phyloP scores from a whole-genome alignment of 2,888 invertebrate species.

The Drosophila paramelanica region DNA sequence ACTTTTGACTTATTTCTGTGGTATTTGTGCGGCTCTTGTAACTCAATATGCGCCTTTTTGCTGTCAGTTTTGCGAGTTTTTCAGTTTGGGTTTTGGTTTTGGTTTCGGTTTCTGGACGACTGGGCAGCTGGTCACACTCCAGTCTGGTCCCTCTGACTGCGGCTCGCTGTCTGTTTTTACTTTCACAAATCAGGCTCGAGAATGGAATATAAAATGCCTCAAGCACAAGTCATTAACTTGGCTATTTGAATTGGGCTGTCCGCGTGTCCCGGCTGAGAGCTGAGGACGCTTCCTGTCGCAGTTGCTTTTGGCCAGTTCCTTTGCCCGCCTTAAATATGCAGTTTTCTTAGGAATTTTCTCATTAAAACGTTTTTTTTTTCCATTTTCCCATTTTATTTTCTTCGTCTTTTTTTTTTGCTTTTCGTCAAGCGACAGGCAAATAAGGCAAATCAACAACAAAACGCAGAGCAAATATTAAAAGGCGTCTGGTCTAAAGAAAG shows the following conservation, averaged over 20 bases:
- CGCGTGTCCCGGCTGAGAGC: constrained; percentile 18
- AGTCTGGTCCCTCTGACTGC: not conserved
- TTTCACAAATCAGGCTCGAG: constrained; percentile 71
- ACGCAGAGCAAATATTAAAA: constrained; percentile 75
- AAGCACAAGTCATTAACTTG: constrained; percentile 80
- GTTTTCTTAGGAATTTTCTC: constrained; percentile 81
- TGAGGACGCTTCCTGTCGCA: constrained; percentile 63
- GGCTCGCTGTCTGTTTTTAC: constrained; percentile 44
- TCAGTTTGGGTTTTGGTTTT: constrained; percentile 14
- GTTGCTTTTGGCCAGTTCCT: constrained; percentile 27
- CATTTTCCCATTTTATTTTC: constrained; percentile 26
- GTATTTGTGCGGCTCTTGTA: constrained; percentile 41
- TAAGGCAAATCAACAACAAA: constrained; percentile 65
- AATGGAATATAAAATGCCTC: constrained; percentile 52
- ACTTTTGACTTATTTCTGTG: constrained; percentile 58
- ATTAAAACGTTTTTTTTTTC: constrained; percentile 63
- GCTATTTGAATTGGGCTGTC: constrained; percentile 74
- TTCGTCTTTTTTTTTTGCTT: constrained; percentile 22
- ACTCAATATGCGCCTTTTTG: constrained; percentile 40
- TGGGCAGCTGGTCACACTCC: constrained; percentile 52
- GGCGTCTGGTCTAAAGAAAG: constrained; percentile 74
- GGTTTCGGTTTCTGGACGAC: constrained; percentile 35
- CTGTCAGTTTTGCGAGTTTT: constrained; percentile 10
- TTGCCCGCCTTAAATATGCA: constrained; percentile 74
- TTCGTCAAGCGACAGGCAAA: constrained; percentile 49